Evolutionary conservation across 2,113 vertebrate species (phyloP).

Genomic region (Eira barbara): DNA sequence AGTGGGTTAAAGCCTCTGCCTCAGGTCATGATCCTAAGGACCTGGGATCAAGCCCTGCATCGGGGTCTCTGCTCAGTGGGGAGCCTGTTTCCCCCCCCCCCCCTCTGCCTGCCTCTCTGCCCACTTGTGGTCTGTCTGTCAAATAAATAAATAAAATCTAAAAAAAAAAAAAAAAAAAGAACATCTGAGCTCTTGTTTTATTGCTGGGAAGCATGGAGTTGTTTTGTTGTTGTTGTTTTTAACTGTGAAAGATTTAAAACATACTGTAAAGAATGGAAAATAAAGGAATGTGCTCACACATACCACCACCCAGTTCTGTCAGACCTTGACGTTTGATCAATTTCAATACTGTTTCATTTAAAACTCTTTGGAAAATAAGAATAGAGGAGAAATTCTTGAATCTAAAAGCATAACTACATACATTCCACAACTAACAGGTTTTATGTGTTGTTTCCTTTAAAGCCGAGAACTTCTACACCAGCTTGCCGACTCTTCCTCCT

Average conservation of each 20-base stretch:
- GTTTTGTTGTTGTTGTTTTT: not conserved
- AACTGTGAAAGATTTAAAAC: not conserved
- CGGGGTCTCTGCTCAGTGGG: no score
- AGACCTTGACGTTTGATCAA: not conserved
- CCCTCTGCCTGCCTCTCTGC: no score
- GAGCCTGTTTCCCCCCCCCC: no score
- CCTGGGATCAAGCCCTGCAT: no score
- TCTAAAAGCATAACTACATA: not conserved
- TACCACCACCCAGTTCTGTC: not conserved
- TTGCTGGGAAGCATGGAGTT: not conserved
- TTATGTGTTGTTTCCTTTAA: not conserved
- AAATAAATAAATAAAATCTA: no score
- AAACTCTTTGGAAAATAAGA: not conserved
- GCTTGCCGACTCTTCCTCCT: fast-evolving
- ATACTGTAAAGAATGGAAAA: not conserved
- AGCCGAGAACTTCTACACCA: not conserved
- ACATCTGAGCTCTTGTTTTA: not conserved
- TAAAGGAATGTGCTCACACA: not conserved
- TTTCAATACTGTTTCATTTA: not conserved
- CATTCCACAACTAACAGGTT: no score
- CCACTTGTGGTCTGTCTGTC: no score
- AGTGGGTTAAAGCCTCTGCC: no score
- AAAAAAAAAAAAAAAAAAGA: not conserved
- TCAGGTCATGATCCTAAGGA: no score
- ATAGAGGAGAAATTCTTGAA: not conserved